Evolutionary conservation across 2,888 invertebrate genomes (phyloP), one percentile per base, ranked within the genome.

Genomic region (Criorhina ranunculi): DNA sequence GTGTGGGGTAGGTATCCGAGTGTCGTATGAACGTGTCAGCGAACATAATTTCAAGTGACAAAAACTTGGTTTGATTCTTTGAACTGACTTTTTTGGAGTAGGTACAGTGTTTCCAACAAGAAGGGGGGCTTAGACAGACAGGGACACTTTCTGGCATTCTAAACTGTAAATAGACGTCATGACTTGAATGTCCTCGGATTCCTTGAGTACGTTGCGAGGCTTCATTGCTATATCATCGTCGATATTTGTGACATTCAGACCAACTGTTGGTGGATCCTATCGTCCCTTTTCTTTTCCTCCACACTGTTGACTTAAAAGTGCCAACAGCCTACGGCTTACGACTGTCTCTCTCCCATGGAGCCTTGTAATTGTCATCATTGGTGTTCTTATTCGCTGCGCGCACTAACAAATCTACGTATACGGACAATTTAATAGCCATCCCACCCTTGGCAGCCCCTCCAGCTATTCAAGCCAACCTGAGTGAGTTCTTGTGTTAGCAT

Each of bases 401-500:
- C 44, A 62, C 64, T 37, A 46, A 49, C 76, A 77, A 60, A 82
- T 64, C 49, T 72, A 67, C 59, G 73, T 73, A 67, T 69, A 67
- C 57, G 64, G 72, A 73, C 82, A 78, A 77, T 78, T 78, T 83
- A 83, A 83, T 83, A 83, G 82, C 78, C n/a, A 60, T 40, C 49
- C 57, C 49, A 42, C n/a, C 60, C 35, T 37, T 12, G 8, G 1
- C 5, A 17, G 6, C 29, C 64, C 37, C 46, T 29, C 19, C 51
- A 42, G 33, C 17, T 11, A 35, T 8, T 35, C 24, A 11, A 35
- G 17, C 40, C 57, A 46, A n/a, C 59, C 70, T 80, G 80, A 85
- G 85, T 85, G 85, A 80, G 80, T 85, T 85, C 85, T 66, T 76
- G 75, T 85, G 85, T 82, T 82, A 66, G 80, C 78, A 73, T 75